Percentiles rank a stretch among this genome's conserved stretches.
Evolutionary conservation across 2,797 vertebrate species (phyloP).

Genomic region (Craterocephalus amniculus): DNA sequence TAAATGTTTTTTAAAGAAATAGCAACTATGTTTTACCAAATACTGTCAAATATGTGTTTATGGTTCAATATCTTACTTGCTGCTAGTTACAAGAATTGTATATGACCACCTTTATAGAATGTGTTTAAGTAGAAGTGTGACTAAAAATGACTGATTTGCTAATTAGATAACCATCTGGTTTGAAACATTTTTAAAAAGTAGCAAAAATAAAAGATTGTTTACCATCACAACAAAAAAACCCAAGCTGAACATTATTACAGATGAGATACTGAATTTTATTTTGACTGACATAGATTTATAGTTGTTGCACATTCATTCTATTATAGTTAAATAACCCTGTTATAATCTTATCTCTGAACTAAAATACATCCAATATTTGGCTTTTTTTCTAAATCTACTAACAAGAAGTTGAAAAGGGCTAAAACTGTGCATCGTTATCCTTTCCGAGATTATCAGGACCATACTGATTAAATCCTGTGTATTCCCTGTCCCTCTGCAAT

Average conservation of each 20-base stretch:
- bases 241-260: no score
- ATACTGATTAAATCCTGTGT: neutral
- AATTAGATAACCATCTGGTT: neutral
- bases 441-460: neutral
- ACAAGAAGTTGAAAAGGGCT: neutral
- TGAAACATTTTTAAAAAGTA: neutral
- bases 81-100: slow-evolving; percentile 4
- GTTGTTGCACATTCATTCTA: neutral
- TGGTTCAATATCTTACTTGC: slow-evolving; percentile 11
- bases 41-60: slow-evolving; percentile 4
- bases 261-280: neutral
- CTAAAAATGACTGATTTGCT: neutral
- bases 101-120: neutral
- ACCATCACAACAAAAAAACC: neutral
- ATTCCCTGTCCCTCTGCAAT: neutral
- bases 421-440: neutral
- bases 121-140: neutral
- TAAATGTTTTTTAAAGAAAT: neutral
- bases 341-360: neutral
- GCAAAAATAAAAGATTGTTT: neutral
- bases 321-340: neutral
- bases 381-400: neutral
- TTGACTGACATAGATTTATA: neutral
- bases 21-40: neutral
- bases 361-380: neutral